Evolutionary conservation across 2,113 vertebrate species (phyloP).

Genomic region (Cercocebus atys): DNA sequence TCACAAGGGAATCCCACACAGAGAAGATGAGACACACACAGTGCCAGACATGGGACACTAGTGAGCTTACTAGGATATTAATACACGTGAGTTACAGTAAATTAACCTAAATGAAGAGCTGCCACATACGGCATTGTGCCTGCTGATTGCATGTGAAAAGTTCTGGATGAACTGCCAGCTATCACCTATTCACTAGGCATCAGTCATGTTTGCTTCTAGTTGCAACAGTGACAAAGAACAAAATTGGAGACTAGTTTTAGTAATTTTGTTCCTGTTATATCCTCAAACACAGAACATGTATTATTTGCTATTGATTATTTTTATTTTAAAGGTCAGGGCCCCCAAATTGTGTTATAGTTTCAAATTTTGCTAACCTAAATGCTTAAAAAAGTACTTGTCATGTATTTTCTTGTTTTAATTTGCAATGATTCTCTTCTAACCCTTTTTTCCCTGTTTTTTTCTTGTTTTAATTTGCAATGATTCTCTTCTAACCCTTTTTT

Average conservation of each 20-base stretch:
- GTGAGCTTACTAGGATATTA: conserved; percentile 57
- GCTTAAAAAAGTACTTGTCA: neutral
- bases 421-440: neutral
- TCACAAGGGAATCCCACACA: conserved; percentile 49
- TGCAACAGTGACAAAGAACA: neutral
- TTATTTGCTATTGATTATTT: neutral
- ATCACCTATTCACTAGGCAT: neutral
- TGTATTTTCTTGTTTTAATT: conserved; percentile 20
- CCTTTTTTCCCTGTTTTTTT: neutral
- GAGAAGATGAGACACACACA: conserved; percentile 56
- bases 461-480: neutral
- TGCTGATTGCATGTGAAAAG: conserved; percentile 55
- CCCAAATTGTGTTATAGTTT: neutral
- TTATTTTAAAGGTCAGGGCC: neutral
- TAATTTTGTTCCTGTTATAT: neutral
- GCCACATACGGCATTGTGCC: conserved; percentile 24
- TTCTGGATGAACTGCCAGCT: conserved; percentile 15
- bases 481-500: neutral
- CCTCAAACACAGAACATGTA: neutral
- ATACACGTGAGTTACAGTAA: conserved; percentile 65
- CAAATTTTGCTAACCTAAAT: neutral
- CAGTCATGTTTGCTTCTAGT: neutral
- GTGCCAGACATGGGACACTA: conserved; percentile 35
- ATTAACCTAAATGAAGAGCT: conserved; percentile 73
- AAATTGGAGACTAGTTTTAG: neutral